phyloP scores from a whole-genome alignment of 2,797 vertebrate genomes.

The Nannoperca obscura region DNA sequence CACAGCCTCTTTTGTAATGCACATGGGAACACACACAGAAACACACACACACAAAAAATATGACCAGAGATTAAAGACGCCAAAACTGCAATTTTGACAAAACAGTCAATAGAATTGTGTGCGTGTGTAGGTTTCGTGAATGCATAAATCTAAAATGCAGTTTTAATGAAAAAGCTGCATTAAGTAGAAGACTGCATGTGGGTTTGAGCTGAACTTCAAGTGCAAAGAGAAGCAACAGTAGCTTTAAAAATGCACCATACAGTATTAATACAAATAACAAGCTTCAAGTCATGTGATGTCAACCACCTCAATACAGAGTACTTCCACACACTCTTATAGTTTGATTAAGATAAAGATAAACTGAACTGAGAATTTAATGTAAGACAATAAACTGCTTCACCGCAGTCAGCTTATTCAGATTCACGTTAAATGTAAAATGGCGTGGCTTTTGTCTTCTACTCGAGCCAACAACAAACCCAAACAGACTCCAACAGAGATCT shows the following conservation, averaged over 20 bases:
- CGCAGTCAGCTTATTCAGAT: not conserved
- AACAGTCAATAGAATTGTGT: not conserved
- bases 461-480: conserved; percentile 8
- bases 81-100: not conserved
- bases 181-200: not conserved
- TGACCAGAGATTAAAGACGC: not conserved
- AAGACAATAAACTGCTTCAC: not conserved
- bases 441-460: conserved; percentile 23
- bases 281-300: not conserved
- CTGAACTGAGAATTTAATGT: not conserved
- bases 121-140: not conserved
- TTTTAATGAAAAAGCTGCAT: conserved; percentile 31
- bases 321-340: not conserved
- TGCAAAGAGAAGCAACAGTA: not conserved
- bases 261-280: conserved; percentile 8
- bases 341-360: not conserved
- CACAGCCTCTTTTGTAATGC: not conserved
- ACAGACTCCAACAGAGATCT: conserved; percentile 65
- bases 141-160: conserved; percentile 16
- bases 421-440: not conserved
- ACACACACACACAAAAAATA: not conserved
- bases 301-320: not conserved
- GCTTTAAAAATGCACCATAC: not conserved
- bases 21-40: not conserved
- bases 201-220: conserved; percentile 3